A percentile compares a stretch with the other conserved stretches of the same genome.
phyloP scores from a whole-genome alignment of 2,888 invertebrate genomes.

The Abscondita cerata region DNA sequence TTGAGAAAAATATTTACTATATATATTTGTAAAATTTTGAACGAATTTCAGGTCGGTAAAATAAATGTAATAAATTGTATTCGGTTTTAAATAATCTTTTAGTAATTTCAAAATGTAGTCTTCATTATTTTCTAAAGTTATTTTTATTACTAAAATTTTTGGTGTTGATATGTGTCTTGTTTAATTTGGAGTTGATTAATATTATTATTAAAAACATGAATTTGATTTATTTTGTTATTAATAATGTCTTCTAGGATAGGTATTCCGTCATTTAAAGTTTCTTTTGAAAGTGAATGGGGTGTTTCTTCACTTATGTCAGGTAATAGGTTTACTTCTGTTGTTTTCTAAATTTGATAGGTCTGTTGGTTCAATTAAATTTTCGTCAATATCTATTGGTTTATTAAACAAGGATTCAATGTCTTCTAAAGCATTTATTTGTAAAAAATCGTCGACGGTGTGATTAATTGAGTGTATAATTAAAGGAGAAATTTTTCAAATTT shows the following conservation, averaged over 20 bases:
- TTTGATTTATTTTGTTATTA: not conserved
- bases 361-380: not conserved
- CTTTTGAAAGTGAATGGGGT: not conserved
- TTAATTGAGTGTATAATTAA: not conserved
- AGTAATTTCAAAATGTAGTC: not conserved
- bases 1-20: not conserved
- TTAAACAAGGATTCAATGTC: not conserved
- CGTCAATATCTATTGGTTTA: not conserved
- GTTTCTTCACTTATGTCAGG: not conserved
- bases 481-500: not conserved
- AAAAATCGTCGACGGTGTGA: not conserved
- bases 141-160: not conserved
- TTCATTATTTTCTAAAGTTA: not conserved
- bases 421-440: slow-evolving; percentile 2
- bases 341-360: not conserved
- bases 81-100: not conserved
- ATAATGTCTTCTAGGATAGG: not conserved
- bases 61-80: not conserved
- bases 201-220: not conserved
- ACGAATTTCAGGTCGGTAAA: not conserved
- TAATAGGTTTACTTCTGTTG: not conserved
- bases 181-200: not conserved
- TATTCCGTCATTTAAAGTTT: not conserved
- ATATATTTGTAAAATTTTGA: not conserved
- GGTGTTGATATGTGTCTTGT: not conserved